These are phyloP conservation scores for Dorcus parallelipipedus DNA, from an alignment of 2,888 invertebrate genomes.

Conservation along the genomic window DNA sequence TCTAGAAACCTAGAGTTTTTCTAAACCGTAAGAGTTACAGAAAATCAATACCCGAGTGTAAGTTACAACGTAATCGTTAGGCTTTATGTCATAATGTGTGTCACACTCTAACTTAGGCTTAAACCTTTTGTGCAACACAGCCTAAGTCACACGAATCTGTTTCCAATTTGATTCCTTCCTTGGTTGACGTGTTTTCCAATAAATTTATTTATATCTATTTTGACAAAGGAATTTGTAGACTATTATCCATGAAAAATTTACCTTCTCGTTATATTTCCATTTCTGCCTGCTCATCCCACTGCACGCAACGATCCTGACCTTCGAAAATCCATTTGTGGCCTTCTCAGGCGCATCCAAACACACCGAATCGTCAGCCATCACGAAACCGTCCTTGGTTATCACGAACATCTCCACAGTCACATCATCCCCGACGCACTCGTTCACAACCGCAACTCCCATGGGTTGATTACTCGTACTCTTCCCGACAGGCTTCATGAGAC, in stretches of 20 bases:
- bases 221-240: too few relatives aligned
- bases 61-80: too few relatives aligned
- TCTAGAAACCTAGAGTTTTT: background rate
- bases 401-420: constrained; percentile 72
- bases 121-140: too few relatives aligned
- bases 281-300: constrained; percentile 64
- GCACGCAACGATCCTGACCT: constrained; percentile 71
- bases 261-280: constrained; percentile 61
- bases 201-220: too few relatives aligned
- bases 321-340: constrained; percentile 46
- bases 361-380: constrained; percentile 86
- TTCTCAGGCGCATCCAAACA: constrained; percentile 72
- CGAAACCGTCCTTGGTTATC: constrained; percentile 63
- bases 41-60: too few relatives aligned
- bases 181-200: too few relatives aligned
- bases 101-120: too few relatives aligned
- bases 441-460: constrained; percentile 92
- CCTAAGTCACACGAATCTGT: too few relatives aligned
- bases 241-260: constrained; percentile 28
- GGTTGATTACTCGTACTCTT: constrained; percentile 82
- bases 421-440: constrained; percentile 94
- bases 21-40: too few relatives aligned
- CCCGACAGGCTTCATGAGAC: constrained; percentile 63
- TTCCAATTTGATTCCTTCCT: too few relatives aligned
- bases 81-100: too few relatives aligned